Base-by-base conservation (phyloP, 2,797 vertebrate species). In the Sebastes matsubarae region DNA sequence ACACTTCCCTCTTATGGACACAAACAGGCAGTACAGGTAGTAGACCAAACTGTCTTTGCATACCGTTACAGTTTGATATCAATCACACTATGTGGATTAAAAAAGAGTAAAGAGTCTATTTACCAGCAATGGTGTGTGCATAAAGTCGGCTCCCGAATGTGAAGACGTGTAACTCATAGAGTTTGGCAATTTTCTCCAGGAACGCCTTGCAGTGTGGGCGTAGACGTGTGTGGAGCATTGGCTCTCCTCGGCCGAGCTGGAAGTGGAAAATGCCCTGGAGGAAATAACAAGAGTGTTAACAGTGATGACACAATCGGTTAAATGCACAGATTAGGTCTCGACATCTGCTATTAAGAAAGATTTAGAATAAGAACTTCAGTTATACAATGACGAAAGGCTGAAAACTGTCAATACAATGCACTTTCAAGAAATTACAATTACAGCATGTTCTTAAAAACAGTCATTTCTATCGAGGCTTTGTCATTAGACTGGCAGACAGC, bases 141-240 rank as follows among this genome's bases (percentile, higher is more conserved):
- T 99, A 99, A 4, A 99, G 96, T 22, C 99, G 97, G 92, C 99
- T 99, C 82, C 99, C 98, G 11, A 99, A 99, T 0, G 99, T 99
- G 90, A 99, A 99, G 79, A 99, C 98, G 1, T 99, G 99, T 18
- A 99, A 86, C 89, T 99, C 99, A 0, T 97, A 99, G 10, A 99
- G 95, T 92, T 97, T 97, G 91, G 98, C 97, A 4, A 98, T 97
- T 94, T 99, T 99, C 93, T 99, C 98, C 94, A 99, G 90, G 85
- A 99, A 99, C 6, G 98, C 97, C 86, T 97, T 97, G 95, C 98
- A 99, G 84, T 99, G 98, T 1, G 99, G 99, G n/a, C 98, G 96
- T 64, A 99, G 94, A n/a, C 98, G 96, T 0, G 99, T 99, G 85
- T 99, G 99, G 36, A 99, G 94, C 98, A 99, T 99, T 0, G 99